A percentile compares a stretch with the other conserved stretches of the same genome.
These are phyloP conservation scores for Gobio occitaniae DNA, from an alignment of 2,797 vertebrate species.

Conservation along the genomic window DNA sequence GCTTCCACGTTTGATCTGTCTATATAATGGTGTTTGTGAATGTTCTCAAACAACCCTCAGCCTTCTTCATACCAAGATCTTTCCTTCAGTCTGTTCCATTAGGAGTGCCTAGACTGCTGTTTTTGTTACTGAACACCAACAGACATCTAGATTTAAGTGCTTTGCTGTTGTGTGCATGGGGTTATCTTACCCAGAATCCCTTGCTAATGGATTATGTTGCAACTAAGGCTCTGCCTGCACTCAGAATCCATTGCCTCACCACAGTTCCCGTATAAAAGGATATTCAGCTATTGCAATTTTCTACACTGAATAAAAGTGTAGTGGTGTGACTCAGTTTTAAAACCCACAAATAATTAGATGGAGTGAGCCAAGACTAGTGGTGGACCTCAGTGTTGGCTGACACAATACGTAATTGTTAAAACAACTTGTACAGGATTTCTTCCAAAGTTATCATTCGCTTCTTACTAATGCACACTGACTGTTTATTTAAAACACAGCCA, in stretches of 20 bases:
- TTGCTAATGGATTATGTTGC: slow-evolving; percentile 31
- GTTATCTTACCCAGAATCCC: slow-evolving; percentile 1
- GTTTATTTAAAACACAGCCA: slow-evolving; percentile 21
- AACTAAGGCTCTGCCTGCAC: background rate
- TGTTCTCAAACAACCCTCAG: slow-evolving; percentile 16
- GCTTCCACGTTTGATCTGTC: background rate
- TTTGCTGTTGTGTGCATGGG: slow-evolving; percentile 18
- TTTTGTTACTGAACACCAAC: slow-evolving; percentile 30
- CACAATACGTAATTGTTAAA: slow-evolving; percentile 15
- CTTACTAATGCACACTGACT: slow-evolving; percentile 26
- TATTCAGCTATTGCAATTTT: slow-evolving; percentile 34
- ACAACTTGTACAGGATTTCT: background rate
- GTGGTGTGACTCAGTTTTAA: background rate
- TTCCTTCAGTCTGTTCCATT: slow-evolving; percentile 23
- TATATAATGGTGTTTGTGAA: background rate
- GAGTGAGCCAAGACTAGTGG: background rate
- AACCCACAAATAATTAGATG: slow-evolving; percentile 2
- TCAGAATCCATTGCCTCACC: slow-evolving; percentile 14
- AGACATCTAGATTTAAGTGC: slow-evolving; percentile 39
- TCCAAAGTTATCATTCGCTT: background rate
- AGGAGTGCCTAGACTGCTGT: slow-evolving; percentile 40
- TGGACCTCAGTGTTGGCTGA: background rate
- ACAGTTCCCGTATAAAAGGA: slow-evolving; percentile 37
- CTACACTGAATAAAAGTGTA: slow-evolving; percentile 38
- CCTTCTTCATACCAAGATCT: background rate